Conservation (phyloP, 2,113 vertebrate genomes). For the Rattus rattus region DNA sequence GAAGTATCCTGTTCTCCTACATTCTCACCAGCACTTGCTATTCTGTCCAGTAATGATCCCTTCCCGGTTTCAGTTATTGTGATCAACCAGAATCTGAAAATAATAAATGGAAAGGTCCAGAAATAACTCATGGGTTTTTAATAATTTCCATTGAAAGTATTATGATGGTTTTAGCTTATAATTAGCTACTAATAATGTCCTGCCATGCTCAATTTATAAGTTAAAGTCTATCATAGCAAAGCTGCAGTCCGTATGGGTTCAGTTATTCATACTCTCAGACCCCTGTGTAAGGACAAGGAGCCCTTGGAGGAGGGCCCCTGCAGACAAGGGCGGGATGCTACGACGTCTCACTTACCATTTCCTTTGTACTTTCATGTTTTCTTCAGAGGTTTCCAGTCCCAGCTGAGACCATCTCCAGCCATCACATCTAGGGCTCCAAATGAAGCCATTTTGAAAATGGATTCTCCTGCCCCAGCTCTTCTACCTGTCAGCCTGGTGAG, state of each 20-base stretch:
- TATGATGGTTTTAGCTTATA: neutral
- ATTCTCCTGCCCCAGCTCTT: neutral
- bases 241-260: accelerated
- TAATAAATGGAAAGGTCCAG: neutral
- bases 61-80: neutral
- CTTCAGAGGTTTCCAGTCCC: neutral
- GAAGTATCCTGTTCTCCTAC: neutral
- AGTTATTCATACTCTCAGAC: neutral
- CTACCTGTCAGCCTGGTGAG: neutral
- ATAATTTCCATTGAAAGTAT: neutral
- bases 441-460: constrained; percentile 1
- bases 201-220: neutral
- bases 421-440: neutral
- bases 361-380: neutral
- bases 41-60: neutral
- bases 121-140: neutral
- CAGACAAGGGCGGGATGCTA: neutral
- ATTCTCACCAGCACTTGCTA: neutral
- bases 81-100: neutral
- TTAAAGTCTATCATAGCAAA: neutral
- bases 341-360: neutral
- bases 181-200: neutral
- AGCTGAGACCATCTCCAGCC: neutral
- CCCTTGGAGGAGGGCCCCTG: no score
- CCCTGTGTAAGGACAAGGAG: neutral